phyloP scores from a whole-genome alignment of 2,888 invertebrate genomes.

The Patella pellucida region DNA sequence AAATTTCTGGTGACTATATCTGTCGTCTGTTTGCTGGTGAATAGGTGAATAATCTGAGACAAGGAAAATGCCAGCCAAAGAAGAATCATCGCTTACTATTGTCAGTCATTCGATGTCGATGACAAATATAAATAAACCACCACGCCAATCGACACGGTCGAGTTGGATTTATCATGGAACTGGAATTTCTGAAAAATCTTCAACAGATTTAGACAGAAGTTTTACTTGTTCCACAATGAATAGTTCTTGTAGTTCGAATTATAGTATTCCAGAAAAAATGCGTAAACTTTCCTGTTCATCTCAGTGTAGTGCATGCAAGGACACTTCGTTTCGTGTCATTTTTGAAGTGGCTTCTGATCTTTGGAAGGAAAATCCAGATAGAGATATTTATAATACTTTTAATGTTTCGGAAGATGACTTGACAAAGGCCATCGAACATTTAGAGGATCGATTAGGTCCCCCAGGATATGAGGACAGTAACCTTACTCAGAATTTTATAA shows the following conservation, averaged over 20 bases:
- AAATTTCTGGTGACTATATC: too few species aligned
- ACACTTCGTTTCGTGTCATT: conserved; percentile 21
- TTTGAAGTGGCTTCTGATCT: conserved; percentile 39
- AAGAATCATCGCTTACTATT: background rate
- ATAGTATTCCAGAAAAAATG: conserved; percentile 26
- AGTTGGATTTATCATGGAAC: conserved; percentile 39
- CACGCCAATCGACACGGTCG: conserved; percentile 31
- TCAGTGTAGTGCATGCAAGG: conserved; percentile 20
- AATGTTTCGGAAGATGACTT: conserved; percentile 62
- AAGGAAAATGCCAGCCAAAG: background rate
- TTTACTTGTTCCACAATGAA: conserved; percentile 18
- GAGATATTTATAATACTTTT: conserved; percentile 61
- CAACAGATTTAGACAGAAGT: conserved; percentile 8
- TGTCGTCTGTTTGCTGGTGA: too few species aligned
- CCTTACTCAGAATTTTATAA: conserved; percentile 1
- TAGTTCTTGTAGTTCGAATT: conserved; percentile 11
- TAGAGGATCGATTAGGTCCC: conserved; percentile 56
- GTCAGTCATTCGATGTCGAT: conserved; percentile 18
- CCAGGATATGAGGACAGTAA: conserved; percentile 16
- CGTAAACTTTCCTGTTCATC: conserved; percentile 30
- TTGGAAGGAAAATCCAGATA: conserved; percentile 64
- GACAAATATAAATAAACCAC: conserved; percentile 15
- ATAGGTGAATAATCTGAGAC: too few species aligned
- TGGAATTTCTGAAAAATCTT: background rate
- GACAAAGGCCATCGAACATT: conserved; percentile 58